These are phyloP conservation scores for Cybosia mesomella DNA, from an alignment of 2,888 invertebrate species.

Conservation along the genomic window DNA sequence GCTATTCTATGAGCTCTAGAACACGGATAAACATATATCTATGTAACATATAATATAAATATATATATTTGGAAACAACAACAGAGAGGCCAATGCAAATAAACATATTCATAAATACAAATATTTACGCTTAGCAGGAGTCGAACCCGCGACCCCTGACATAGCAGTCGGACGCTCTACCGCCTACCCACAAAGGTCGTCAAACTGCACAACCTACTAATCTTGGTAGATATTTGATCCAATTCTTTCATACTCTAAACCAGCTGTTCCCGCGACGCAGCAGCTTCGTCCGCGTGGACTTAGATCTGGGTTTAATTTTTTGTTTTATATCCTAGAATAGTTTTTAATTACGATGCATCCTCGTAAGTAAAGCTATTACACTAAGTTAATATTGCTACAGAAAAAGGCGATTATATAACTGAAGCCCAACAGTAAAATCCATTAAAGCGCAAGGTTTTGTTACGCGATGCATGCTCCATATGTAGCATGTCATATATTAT, in stretches of 20 bases:
- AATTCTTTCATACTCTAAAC: neutral
- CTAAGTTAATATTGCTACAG: conserved; percentile 47
- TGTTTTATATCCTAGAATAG: too few species aligned
- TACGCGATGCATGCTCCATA: conserved; percentile 26
- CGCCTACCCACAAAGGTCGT: neutral
- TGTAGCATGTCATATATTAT: neutral
- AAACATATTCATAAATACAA: too few species aligned
- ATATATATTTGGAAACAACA: too few species aligned
- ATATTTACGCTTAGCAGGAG: neutral
- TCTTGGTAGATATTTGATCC: neutral
- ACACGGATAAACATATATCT: too few species aligned
- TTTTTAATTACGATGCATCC: neutral
- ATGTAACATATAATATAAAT: too few species aligned
- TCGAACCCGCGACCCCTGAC: neutral
- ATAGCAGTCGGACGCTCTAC: neutral
- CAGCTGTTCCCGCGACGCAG: neutral
- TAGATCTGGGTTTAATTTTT: too few species aligned
- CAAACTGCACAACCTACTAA: neutral
- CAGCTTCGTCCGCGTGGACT: too few species aligned
- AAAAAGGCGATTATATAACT: conserved; percentile 48
- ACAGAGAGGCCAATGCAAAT: too few species aligned
- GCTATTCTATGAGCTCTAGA: too few species aligned
- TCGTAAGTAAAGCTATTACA: conserved; percentile 33
- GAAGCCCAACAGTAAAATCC: conserved; percentile 75
- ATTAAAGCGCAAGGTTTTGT: conserved; percentile 57